phyloP scores from a whole-genome alignment of 2,113 vertebrate species.

The Istiophorus platypterus region DNA sequence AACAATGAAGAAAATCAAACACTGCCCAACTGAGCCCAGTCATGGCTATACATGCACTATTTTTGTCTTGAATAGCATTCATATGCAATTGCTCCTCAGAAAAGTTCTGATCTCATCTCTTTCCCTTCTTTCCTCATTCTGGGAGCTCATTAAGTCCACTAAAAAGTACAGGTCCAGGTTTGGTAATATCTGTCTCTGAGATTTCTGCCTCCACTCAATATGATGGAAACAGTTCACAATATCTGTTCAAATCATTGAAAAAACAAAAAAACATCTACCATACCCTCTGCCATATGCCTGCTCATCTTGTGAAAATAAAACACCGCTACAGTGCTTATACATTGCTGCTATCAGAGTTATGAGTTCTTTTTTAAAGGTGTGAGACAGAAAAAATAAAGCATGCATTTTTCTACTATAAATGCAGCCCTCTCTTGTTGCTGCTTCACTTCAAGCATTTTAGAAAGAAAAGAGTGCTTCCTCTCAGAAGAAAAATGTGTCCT shows the following conservation, averaged over 20 bases:
- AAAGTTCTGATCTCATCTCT: no score
- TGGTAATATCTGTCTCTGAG: no score
- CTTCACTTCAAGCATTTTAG: slow-evolving; percentile 66
- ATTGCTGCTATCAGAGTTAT: slow-evolving; percentile 27
- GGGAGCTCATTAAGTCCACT: no score
- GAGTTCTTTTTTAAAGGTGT: slow-evolving; percentile 58
- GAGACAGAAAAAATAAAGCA: slow-evolving; percentile 59
- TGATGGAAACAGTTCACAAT: background rate
- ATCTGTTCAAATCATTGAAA: background rate
- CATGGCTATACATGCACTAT: no score
- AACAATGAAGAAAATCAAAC: no score
- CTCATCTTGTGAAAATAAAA: slow-evolving; percentile 8
- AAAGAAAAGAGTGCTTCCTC: slow-evolving; percentile 52
- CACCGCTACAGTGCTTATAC: background rate
- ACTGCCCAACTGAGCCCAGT: no score
- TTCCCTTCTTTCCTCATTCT: no score
- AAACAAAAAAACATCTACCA: background rate
- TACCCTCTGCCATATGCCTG: slow-evolving; percentile 1
- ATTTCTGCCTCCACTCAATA: background rate
- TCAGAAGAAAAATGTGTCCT: slow-evolving; percentile 72
- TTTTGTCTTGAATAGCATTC: no score
- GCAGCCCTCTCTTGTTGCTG: slow-evolving; percentile 36
- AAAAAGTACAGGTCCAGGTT: no score
- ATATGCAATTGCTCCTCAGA: no score
- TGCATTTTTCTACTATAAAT: slow-evolving; percentile 62